phyloP scores from a whole-genome alignment of 2,888 invertebrate species.

The Cepaea hortensis region DNA sequence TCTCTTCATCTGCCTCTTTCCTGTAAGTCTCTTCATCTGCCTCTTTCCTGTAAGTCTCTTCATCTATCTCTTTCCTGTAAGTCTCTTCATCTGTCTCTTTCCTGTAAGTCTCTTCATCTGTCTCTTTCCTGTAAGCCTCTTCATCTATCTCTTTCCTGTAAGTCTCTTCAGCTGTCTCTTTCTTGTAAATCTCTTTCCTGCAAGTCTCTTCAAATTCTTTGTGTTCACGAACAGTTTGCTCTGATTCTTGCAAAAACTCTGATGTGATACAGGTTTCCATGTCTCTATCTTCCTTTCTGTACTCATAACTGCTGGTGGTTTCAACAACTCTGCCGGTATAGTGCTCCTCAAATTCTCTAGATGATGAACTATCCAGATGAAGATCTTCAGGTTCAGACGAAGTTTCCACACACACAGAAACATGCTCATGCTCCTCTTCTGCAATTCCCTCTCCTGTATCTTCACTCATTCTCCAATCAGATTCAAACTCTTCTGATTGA shows the following conservation, averaged over 20 bases:
- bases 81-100: too few species aligned
- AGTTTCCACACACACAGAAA: neutral
- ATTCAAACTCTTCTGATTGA: neutral
- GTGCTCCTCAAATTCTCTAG: neutral
- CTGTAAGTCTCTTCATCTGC: too few species aligned
- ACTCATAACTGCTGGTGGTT: slow-evolving; percentile 3
- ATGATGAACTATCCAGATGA: neutral
- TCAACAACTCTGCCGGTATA: neutral
- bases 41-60: too few species aligned
- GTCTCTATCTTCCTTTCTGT: neutral
- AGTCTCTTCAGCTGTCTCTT: too few species aligned
- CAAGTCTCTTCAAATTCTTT: neutral
- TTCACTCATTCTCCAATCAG: neutral
- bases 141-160: too few species aligned
- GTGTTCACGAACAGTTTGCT: neutral
- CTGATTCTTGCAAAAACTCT: neutral
- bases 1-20: too few species aligned
- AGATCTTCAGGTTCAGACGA: neutral
- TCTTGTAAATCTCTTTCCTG: neutral
- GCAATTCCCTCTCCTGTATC: neutral
- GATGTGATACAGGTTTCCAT: neutral
- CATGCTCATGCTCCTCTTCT: neutral
- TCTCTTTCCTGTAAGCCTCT: too few species aligned
- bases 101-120: too few species aligned
- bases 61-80: too few species aligned